Conservation (phyloP, 2,888 invertebrate genomes). For the Drosophila falleni region DNA sequence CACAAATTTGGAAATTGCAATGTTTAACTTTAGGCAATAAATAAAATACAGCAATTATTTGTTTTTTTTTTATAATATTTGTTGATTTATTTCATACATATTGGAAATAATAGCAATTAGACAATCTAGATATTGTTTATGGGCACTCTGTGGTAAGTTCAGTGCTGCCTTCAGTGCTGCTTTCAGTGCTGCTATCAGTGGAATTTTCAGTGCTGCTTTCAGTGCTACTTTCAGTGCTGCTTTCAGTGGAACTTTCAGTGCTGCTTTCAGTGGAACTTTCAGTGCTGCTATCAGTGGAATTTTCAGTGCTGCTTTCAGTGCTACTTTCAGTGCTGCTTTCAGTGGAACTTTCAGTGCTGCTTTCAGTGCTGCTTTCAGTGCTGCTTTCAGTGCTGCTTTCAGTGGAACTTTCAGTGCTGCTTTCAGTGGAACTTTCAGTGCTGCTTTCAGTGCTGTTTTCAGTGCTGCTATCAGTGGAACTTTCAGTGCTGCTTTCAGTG, state of each 20-base stretch:
- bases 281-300: neutral
- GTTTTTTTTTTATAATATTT: too few species aligned
- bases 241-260: neutral
- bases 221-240: neutral
- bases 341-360: neutral
- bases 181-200: neutral
- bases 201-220: neutral
- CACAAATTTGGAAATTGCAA: constrained; percentile 9
- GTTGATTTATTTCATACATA: neutral
- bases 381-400: too few species aligned
- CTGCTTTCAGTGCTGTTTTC: neutral
- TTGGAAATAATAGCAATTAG: neutral
- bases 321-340: constrained; percentile 2
- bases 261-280: neutral
- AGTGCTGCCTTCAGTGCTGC: neutral
- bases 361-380: neutral
- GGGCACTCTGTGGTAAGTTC: neutral
- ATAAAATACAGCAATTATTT: neutral
- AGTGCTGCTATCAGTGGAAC: neutral
- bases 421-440: neutral
- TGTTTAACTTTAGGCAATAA: constrained; percentile 24
- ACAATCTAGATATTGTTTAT: neutral
- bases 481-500: neutral
- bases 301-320: neutral
- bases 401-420: constrained; percentile 3